These are phyloP conservation scores for Penelope pileata DNA, from an alignment of 2,113 vertebrate genomes.

Conservation along the genomic window DNA sequence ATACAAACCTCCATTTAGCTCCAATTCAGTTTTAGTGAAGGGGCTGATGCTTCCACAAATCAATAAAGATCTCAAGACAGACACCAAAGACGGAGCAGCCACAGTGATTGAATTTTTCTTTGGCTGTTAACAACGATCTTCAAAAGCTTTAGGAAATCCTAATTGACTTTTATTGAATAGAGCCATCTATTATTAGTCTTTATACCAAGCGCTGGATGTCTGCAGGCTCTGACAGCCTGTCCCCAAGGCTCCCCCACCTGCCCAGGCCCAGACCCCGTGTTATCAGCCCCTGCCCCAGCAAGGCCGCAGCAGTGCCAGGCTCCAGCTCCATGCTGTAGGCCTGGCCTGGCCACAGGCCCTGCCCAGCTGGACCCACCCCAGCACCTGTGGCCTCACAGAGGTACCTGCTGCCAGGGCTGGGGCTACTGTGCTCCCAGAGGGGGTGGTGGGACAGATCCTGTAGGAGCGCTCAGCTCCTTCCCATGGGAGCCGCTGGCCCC, in stretches of 20 bases:
- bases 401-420: rapidly evolving
- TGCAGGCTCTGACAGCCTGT: neutral
- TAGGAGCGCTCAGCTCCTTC: neutral
- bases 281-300: too few species aligned
- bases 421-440: neutral
- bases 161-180: neutral
- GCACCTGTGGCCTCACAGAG: neutral
- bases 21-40: neutral
- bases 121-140: neutral
- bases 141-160: neutral
- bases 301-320: neutral
- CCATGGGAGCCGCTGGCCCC: neutral
- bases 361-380: neutral
- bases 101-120: neutral
- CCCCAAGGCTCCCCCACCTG: neutral
- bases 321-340: neutral
- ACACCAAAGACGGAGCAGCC: neutral
- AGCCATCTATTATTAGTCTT: neutral
- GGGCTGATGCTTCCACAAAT: neutral
- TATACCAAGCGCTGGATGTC: neutral
- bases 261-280: rapidly evolving
- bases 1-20: neutral
- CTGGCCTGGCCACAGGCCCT: neutral
- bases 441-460: neutral
- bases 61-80: neutral